Percentiles rank a stretch among this genome's conserved stretches.
phyloP scores from a whole-genome alignment of 2,888 invertebrate genomes.

The Caenorhabditis panamensis region DNA sequence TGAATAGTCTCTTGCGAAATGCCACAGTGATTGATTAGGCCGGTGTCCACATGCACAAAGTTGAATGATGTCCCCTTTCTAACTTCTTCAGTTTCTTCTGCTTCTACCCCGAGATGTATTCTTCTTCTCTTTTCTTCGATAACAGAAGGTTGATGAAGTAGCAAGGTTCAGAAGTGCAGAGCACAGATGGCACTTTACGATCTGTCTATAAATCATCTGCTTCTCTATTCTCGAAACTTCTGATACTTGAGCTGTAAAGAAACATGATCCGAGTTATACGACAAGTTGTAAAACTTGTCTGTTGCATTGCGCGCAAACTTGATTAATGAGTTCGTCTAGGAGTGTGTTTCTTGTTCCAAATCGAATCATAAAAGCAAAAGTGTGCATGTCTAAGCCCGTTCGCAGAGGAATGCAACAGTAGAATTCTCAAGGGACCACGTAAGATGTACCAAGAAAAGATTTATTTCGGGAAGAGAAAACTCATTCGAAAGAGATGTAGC shows the following conservation, averaged over 20 bases:
- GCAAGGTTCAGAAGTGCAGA: background rate
- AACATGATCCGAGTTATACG: background rate
- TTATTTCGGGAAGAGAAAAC: conserved; percentile 26
- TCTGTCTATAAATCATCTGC: background rate
- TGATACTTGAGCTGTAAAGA: background rate
- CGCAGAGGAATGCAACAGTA: conserved; percentile 1
- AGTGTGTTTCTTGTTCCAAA: background rate
- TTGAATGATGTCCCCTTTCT: background rate
- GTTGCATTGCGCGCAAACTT: background rate
- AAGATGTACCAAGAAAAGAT: conserved; percentile 36
- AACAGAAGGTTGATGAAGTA: no score
- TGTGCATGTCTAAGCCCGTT: background rate
- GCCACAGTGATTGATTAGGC: conserved; percentile 1
- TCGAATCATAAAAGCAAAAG: background rate
- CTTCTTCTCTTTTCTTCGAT: no score
- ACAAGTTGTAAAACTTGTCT: background rate
- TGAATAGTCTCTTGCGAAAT: conserved; percentile 3
- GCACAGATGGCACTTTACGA: background rate
- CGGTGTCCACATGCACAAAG: background rate
- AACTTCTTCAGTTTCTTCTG: background rate
- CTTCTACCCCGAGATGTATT: no score
- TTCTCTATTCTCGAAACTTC: background rate
- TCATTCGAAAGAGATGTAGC: conserved; percentile 10
- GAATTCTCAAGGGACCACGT: conserved; percentile 16
- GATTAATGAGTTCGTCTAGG: background rate